Conservation (phyloP, 2,888 invertebrate genomes). For the Teleiodes luculella region DNA sequence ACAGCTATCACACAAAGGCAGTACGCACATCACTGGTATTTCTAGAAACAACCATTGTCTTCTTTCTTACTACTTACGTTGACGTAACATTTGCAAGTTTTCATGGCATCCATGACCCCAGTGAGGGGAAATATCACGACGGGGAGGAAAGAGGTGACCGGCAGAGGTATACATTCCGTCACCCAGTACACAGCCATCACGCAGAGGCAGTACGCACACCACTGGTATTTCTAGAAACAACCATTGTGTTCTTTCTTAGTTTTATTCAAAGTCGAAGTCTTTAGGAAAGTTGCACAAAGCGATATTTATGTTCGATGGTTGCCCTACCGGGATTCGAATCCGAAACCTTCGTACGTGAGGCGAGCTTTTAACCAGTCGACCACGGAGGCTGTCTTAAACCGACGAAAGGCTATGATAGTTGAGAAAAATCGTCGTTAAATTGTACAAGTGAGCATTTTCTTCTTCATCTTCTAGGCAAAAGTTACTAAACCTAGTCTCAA, state of each 20-base stretch:
- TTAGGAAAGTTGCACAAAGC: too few relatives aligned
- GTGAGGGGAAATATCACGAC: slow-evolving; percentile 87
- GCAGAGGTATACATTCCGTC: slow-evolving; percentile 86
- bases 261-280: too few relatives aligned
- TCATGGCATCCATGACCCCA: slow-evolving; percentile 78
- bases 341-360: too few relatives aligned
- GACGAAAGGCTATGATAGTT: too few relatives aligned
- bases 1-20: slow-evolving; percentile 86
- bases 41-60: slow-evolving; percentile 34
- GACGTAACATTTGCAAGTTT: slow-evolving; percentile 70
- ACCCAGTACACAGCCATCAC: slow-evolving; percentile 90
- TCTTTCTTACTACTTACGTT: slow-evolving; percentile 63
- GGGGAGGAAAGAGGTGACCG: slow-evolving; percentile 88
- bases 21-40: slow-evolving; percentile 81
- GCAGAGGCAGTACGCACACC: slow-evolving; percentile 85
- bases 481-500: too few relatives aligned
- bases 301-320: too few relatives aligned
- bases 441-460: too few relatives aligned
- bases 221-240: slow-evolving; percentile 49
- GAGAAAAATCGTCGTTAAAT: too few relatives aligned
- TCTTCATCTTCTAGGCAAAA: too few relatives aligned
- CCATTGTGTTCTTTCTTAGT: not conserved
- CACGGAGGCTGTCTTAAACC: too few relatives aligned
- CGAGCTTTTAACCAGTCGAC: too few relatives aligned
- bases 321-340: too few relatives aligned